Conservation (phyloP, 2,888 invertebrate genomes). For the Peribatodes rhomboidaria region DNA sequence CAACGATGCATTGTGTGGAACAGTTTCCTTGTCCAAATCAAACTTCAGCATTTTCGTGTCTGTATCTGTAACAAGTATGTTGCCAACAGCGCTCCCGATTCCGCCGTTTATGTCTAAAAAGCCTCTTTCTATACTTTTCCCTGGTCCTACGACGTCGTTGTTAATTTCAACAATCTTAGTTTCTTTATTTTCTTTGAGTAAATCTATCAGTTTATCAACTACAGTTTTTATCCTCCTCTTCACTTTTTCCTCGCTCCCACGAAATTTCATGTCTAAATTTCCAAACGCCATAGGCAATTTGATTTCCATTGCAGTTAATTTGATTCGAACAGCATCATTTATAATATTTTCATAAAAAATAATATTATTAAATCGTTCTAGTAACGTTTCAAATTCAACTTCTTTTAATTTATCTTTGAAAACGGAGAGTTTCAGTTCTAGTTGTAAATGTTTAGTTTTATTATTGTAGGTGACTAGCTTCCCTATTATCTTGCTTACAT, state of each 20-base stretch:
- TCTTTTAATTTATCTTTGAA: conserved; percentile 1
- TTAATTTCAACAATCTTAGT: conserved; percentile 46
- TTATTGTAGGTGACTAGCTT: conserved; percentile 43
- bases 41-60: conserved; percentile 48
- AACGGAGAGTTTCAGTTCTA: conserved; percentile 35
- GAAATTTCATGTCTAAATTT: conserved; percentile 51
- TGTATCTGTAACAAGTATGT: conserved; percentile 50
- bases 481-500: conserved; percentile 53
- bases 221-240: conserved; percentile 35
- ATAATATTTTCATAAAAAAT: conserved; percentile 44
- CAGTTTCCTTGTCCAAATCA: conserved; percentile 38
- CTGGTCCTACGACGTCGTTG: conserved; percentile 45
- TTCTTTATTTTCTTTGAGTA: conserved; percentile 28
- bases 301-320: conserved; percentile 45
- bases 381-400: conserved; percentile 37
- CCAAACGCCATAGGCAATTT: conserved; percentile 54
- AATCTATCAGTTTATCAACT: conserved; percentile 31
- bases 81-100: conserved; percentile 57
- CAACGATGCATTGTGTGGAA: conserved; percentile 48
- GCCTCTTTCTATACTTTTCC: conserved; percentile 46
- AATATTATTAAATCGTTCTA: conserved; percentile 45
- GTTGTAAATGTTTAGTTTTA: conserved; percentile 33
- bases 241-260: conserved; percentile 31
- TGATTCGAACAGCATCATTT: conserved; percentile 47
- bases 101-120: conserved; percentile 51